Percentiles rank a stretch among this genome's conserved stretches.
Conservation (phyloP, 2,113 vertebrate species). For the Fulmarus glacialis region DNA sequence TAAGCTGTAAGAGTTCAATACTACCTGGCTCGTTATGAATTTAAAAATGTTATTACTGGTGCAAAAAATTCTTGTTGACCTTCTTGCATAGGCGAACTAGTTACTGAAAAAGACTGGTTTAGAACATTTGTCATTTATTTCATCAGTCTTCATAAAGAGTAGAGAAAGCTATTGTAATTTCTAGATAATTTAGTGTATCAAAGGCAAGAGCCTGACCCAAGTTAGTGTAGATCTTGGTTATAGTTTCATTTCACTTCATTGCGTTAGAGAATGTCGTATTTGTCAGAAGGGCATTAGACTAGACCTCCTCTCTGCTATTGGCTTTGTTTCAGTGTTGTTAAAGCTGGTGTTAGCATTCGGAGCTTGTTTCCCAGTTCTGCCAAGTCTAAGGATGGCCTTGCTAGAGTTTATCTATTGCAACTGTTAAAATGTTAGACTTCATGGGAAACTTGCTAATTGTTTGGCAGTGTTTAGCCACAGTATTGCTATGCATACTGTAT, state of each 20-base stretch:
- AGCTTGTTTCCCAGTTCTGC: neutral
- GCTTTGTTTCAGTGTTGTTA: neutral
- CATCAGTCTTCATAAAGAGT: neutral
- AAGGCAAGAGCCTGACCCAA: neutral
- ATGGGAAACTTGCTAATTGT: neutral
- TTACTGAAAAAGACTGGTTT: neutral
- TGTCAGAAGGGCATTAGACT: neutral
- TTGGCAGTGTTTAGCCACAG: neutral
- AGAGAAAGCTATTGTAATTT: neutral
- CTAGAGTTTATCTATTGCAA: neutral
- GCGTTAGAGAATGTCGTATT: accelerated
- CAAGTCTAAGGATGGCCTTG: neutral
- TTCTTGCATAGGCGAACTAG: neutral
- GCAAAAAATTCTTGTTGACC: neutral
- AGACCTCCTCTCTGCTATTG: accelerated
- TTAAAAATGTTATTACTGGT: neutral
- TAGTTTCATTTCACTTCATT: neutral
- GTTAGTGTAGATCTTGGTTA: neutral
- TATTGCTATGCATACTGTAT: neutral
- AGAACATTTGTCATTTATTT: neutral
- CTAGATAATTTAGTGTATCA: neutral
- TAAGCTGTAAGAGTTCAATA: neutral
- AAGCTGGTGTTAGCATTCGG: neutral
- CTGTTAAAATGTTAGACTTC: neutral
- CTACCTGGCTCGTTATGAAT: neutral